Evolutionary conservation across 2,113 vertebrate species (phyloP), one percentile per base, ranked within the genome.

Genomic region (Scalopus aquaticus): DNA sequence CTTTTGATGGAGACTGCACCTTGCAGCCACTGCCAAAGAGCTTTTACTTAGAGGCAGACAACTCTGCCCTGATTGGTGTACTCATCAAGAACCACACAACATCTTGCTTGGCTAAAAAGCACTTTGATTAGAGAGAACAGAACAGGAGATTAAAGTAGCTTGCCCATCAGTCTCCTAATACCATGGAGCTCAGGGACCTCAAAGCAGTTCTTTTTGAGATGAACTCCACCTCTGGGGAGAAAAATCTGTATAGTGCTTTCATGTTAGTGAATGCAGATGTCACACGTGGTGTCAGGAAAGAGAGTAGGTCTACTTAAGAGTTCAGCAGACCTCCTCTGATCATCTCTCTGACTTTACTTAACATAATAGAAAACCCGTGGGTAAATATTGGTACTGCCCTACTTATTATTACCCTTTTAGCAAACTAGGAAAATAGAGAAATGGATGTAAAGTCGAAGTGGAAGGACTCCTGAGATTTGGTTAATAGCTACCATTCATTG

Each of bases 1-100:
- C 83, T 79, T 80, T 72, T 96, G 95, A 65, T 60, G 83, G 95
- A 92, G 89, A 64, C 67, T 86, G 70, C 74, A 46, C 74, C 46
- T 6, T 78, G 70, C 56, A 88, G 89, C 83, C 87, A 15, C 76
- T 95, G 93, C 97, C 95, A 96, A 37, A 85, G 85, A 95, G 86
- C 95, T 93, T 84, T 82, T 46, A 70, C 83, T 95, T 78, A 76
- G 30, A 74, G 64, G 58, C 56, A 72, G 7, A 54, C 58, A 39
- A 0, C 69, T 88, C 64, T 51, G 64, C 70, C 58, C 92, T 76
- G 88, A 86, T 70, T 9, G 44, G 58, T 74, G 77, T 74, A 26
- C 78, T 93, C 80, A 72, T 65, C 39, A 72, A 32, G 93, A 90
- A 83, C 85, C 88, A 51, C 81, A 51, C 44, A 90, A 28, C 82